Base-by-base conservation (phyloP, 2,797 vertebrate species). In the Lycodopsis pacificus region DNA sequence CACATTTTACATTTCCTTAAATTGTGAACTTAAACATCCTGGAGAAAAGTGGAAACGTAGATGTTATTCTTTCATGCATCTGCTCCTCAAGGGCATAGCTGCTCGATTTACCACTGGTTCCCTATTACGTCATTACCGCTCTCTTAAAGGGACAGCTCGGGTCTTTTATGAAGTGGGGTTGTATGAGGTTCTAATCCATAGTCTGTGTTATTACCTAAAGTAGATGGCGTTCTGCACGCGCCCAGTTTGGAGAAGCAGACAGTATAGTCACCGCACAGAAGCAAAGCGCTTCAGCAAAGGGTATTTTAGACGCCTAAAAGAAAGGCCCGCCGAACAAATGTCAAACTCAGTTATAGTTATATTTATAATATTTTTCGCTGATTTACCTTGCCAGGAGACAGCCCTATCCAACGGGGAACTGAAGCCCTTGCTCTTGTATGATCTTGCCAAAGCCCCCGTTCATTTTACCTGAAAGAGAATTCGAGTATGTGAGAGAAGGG, bases 11-110 rank as follows among this genome's bases (percentile, higher is more conserved):
- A 7, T 19, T 6, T n/a, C 22, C 67, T 63, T 61, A 32, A 36
- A 20, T 64, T 48, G 20, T 65, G 22, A 68, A 19, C 20, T 17
- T 17, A 64, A 70, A 63, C 42, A 44, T 72, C 58, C 27, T 44
- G 3, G 8, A 13, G 49, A 53, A 63, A 62, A 1, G 12, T 38
- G 40, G 32, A 48, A 8, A 54, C n/a, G 15, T 34, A 38, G 42
- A 34, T 80, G 7, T 68, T 57, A 13, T 32, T 57, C 3, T 25
- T 56, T 65, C 11, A 30, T 63, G 17, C 36, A 46, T 81, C 36
- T 63, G 7, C 64, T 70, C 22, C 70, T 65, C 13, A 48, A 71
- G 57, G 57, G 27, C 51, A 36, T 40, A 30, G 54, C 59, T 46
- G 42, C 65, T 74, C 32, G 17, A 2, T 63, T 57, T 54, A 22